Evolutionary conservation across 1,140 invertebrate genomes (phyloP).

Genomic region (Papilio polyxenes): DNA sequence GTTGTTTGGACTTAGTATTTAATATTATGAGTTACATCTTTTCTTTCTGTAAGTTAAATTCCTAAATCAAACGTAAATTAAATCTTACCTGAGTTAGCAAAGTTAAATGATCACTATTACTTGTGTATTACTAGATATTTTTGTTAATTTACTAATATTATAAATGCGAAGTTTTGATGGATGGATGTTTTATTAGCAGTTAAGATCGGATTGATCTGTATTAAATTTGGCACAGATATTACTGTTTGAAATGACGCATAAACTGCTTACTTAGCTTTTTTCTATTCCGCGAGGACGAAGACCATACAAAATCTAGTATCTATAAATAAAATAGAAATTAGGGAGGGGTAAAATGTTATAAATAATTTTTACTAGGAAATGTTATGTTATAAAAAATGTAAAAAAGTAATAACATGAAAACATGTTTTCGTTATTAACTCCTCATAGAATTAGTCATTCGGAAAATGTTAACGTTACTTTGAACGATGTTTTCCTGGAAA

Average conservation of each 20-base stretch:
- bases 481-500: neutral
- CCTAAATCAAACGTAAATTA: neutral
- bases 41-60: neutral
- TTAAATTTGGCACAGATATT: too few species aligned
- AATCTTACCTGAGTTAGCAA: too few species aligned
- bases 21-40: conserved; percentile 4
- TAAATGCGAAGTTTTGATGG: too few species aligned
- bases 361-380: neutral
- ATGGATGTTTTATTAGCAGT: too few species aligned
- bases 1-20: neutral
- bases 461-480: conserved; percentile 10
- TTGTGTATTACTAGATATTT: too few species aligned
- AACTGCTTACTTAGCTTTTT: too few species aligned
- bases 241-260: too few species aligned
- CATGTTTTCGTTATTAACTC: neutral
- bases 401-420: neutral
- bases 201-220: too few species aligned
- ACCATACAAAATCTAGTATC: too few species aligned
- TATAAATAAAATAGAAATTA: neutral
- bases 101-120: too few species aligned
- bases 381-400: neutral
- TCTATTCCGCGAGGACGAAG: too few species aligned
- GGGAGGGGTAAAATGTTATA: neutral
- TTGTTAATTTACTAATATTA: too few species aligned
- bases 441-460: neutral